These are phyloP conservation scores for Meteorus sp. DNA, from an alignment of 1,140 invertebrate species.

Conservation along the genomic window DNA sequence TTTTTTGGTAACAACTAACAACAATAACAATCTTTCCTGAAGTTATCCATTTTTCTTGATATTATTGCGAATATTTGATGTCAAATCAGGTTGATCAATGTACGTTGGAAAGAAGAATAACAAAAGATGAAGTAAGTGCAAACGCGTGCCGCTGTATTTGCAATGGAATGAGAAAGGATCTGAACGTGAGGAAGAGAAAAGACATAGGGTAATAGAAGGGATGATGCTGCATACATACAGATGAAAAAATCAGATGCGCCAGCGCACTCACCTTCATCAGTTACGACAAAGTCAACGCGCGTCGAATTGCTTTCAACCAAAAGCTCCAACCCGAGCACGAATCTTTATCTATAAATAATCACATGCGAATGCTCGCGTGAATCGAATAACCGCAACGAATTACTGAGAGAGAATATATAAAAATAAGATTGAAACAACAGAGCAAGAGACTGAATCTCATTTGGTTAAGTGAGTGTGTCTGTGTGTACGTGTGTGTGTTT, in stretches of 20 bases:
- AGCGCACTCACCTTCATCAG: too few species aligned
- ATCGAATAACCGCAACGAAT: constrained; percentile 26
- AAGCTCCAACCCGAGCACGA: background rate
- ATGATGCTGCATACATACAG: constrained; percentile 13
- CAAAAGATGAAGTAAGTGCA: too few species aligned
- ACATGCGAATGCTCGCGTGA: constrained; percentile 32
- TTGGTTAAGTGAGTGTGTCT: too few species aligned
- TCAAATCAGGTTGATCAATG: too few species aligned
- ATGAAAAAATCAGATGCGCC: constrained; percentile 6
- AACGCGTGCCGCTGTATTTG: constrained; percentile 6
- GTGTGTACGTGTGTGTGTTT: too few species aligned
- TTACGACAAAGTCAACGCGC: too few species aligned
- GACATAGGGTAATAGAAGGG: constrained; percentile 1
- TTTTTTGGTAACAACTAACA: too few species aligned
- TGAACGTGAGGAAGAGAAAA: background rate
- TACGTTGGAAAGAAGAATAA: too few species aligned
- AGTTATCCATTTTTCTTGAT: too few species aligned
- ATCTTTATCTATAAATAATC: constrained; percentile 38
- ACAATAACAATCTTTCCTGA: too few species aligned
- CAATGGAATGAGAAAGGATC: background rate
- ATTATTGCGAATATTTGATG: too few species aligned
- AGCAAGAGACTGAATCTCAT: too few species aligned
- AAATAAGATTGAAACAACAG: background rate
- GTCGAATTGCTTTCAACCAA: constrained; percentile 4
- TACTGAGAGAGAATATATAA: constrained; percentile 2